These are phyloP conservation scores for Muntiacus muntjak DNA, from an alignment of 2,113 vertebrate species.

Conservation along the genomic window DNA sequence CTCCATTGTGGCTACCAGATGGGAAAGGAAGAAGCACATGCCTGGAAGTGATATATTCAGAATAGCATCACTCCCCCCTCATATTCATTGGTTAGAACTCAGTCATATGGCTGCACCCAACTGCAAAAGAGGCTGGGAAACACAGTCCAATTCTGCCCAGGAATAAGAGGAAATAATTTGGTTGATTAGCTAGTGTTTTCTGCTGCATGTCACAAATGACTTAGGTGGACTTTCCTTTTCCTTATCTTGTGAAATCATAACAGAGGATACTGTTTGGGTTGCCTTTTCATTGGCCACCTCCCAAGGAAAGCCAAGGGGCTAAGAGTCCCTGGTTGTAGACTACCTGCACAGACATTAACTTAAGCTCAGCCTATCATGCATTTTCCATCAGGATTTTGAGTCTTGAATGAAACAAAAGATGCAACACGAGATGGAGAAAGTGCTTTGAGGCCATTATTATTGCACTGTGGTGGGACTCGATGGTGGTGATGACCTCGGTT, in stretches of 20 bases:
- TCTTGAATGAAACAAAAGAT: not conserved
- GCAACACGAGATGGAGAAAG: not conserved
- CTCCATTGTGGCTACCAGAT: not conserved
- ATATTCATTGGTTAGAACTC: not conserved
- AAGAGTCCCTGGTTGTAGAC: not conserved
- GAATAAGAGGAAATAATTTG: not conserved
- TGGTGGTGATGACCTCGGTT: not conserved
- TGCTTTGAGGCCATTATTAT: not conserved
- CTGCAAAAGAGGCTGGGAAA: not conserved
- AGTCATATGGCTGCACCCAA: not conserved
- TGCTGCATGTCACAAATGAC: not conserved
- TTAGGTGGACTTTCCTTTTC: not conserved
- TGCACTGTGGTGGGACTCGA: accelerated
- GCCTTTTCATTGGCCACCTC: not conserved
- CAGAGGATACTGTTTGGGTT: not conserved
- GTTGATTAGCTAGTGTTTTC: not conserved
- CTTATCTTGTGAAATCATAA: not conserved
- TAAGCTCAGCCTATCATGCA: not conserved
- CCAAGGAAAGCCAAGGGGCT: not conserved
- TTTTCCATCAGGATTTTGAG: not conserved
- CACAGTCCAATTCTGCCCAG: not conserved
- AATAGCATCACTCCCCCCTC: not conserved
- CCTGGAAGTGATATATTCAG: too few species aligned
- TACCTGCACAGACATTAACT: not conserved
- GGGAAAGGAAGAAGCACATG: not conserved